Evolutionary conservation across 2,888 invertebrate species (phyloP).

Genomic region (Bombylius discolor): DNA sequence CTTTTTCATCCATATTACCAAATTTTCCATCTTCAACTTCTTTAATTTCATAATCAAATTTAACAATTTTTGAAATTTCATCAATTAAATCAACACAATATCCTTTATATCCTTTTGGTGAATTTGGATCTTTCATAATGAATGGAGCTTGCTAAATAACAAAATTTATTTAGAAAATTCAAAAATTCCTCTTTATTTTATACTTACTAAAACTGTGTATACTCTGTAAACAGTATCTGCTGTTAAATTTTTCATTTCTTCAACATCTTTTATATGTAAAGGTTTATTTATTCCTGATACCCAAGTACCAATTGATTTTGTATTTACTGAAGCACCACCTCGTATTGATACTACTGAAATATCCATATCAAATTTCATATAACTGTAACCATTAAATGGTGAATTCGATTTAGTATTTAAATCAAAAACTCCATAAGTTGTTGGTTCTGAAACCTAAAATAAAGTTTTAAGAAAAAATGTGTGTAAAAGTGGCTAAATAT

Average conservation of each 20-base stretch:
- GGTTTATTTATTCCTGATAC: slow-evolving; percentile 57
- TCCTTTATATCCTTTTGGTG: slow-evolving; percentile 60
- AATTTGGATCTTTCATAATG: slow-evolving; percentile 53
- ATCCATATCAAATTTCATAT: slow-evolving; percentile 61
- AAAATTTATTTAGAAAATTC: not conserved
- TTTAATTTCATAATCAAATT: slow-evolving; percentile 82
- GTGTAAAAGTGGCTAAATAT: too few relatives aligned
- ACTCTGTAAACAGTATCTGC: slow-evolving; percentile 77
- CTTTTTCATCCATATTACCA: slow-evolving; percentile 78
- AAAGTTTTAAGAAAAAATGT: not conserved
- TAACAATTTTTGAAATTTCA: slow-evolving; percentile 67
- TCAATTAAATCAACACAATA: slow-evolving; percentile 92
- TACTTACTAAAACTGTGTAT: slow-evolving; percentile 66
- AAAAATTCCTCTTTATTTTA: too few relatives aligned
- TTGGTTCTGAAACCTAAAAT: slow-evolving; percentile 45
- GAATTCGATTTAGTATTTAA: slow-evolving; percentile 46
- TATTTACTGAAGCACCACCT: slow-evolving; percentile 59
- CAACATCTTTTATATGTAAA: slow-evolving; percentile 50
- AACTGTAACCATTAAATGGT: slow-evolving; percentile 54
- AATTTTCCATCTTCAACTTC: slow-evolving; percentile 69
- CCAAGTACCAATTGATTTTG: slow-evolving; percentile 62
- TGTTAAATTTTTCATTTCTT: slow-evolving; percentile 57
- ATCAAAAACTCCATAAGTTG: slow-evolving; percentile 55
- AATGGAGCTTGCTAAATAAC: slow-evolving; percentile 63
- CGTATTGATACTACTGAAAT: slow-evolving; percentile 56